Percentiles rank a stretch among this genome's conserved stretches.
phyloP scores from a whole-genome alignment of 2,797 vertebrate genomes.

The Acanthornis magna region DNA sequence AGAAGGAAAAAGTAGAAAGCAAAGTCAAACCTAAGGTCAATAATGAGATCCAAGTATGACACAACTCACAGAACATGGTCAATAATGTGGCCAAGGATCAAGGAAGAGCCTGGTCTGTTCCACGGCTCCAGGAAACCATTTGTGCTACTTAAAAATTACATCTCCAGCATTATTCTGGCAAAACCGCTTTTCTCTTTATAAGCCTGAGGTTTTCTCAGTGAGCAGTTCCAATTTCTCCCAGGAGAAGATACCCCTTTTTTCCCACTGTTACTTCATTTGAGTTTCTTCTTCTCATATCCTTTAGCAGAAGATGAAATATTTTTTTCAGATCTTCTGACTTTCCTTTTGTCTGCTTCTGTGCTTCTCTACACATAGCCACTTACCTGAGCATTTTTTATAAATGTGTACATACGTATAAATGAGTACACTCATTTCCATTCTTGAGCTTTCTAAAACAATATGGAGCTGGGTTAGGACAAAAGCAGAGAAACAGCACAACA shows the following conservation, averaged over 20 bases:
- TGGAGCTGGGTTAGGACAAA: not conserved
- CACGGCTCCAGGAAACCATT: not conserved
- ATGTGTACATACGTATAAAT: not conserved
- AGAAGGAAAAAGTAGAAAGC: not conserved
- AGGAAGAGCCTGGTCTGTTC: not conserved
- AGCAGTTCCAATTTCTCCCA: not conserved
- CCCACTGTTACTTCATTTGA: not conserved
- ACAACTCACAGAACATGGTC: not conserved
- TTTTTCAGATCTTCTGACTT: not conserved
- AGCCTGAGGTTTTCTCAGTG: not conserved
- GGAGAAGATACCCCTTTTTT: not conserved
- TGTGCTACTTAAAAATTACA: not conserved
- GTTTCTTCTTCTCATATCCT: not conserved
- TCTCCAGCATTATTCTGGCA: not conserved
- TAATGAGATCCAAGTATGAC: not conserved
- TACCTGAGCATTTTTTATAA: not conserved
- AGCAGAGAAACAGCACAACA: not conserved
- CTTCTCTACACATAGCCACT: not conserved
- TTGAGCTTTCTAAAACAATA: not conserved
- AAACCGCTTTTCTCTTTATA: not conserved
- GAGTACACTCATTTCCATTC: not conserved
- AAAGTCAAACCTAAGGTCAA: not conserved
- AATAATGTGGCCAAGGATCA: not conserved
- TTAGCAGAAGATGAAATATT: not conserved
- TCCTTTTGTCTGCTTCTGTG: not conserved